Evolutionary conservation across 2,797 vertebrate species (phyloP), one percentile per base, ranked within the genome.

Genomic region (Pampus argenteus): DNA sequence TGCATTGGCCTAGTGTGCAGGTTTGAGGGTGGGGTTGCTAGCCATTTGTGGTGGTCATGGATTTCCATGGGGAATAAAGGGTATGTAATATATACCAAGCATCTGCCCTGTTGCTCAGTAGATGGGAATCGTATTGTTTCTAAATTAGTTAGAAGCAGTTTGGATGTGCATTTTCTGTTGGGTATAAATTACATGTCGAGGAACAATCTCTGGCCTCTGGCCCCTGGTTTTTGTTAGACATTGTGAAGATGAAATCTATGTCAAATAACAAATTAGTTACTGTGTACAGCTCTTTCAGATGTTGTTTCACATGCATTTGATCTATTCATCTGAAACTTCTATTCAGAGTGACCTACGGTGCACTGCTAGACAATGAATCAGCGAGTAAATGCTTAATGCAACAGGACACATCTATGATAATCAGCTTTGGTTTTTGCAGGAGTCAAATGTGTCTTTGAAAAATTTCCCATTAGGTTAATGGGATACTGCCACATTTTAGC

Each of bases 21-120:
- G 58, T 54, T 10, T 31, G 1, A 15, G 15, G 44, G 20, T 65
- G 63, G 68, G 52, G 51, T 80, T 76, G 75, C 68, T 74, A 28
- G 51, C 71, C n/a, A 79, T 79, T 85, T 73, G 80, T 65, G 56
- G 59, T 22, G 55, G 51, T 71, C 76, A 49, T 74, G 59, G 57
- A 57, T 60, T 81, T 76, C 85, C 73, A 68, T 18, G 45, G 74
- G 67, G 81, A 83, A 76, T 78, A 76, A 44, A 6, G 49, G 38
- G 47, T 71, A 69, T 83, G 60, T 82, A 84, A 85, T 65, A 81
- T 86, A 92, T 70, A 81, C 40, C 29, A 5, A 76, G 74, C 86
- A 91, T 93, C 87, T 89, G 89, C 77, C 84, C 50, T 50, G 11
- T 52, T 69, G 61, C 74, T 76, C 59, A 63, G 48, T 45, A 23